phyloP scores from a whole-genome alignment of 1,140 invertebrate genomes.

The Cardiocondyla obscurior region DNA sequence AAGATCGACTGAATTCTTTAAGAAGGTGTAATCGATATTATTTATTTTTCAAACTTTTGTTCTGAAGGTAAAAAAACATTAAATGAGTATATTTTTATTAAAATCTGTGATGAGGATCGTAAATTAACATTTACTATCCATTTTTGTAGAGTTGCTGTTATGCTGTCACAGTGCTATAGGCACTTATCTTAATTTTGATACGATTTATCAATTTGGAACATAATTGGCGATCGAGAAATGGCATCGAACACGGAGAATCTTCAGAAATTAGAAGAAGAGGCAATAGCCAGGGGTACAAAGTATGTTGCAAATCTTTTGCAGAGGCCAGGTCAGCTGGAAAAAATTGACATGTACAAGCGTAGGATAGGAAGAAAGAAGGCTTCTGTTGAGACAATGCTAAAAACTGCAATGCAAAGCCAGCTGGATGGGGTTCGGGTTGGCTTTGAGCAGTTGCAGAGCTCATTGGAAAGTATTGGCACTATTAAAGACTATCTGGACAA shows the following conservation, averaged over 20 bases:
- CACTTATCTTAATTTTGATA: too few relatives aligned
- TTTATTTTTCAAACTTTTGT: too few relatives aligned
- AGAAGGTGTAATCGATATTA: too few relatives aligned
- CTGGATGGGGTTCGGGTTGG: slow-evolving; percentile 97
- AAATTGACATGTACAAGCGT: slow-evolving; percentile 95
- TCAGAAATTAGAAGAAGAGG: slow-evolving; percentile 91
- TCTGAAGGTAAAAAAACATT: too few relatives aligned
- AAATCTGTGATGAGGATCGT: too few relatives aligned
- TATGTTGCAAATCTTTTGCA: slow-evolving; percentile 97
- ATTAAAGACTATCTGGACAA: slow-evolving; percentile 87
- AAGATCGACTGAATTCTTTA: too few relatives aligned
- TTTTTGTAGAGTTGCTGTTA: not conserved
- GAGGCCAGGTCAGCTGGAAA: slow-evolving; percentile 97
- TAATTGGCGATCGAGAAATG: not conserved
- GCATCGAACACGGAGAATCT: slow-evolving; percentile 86
- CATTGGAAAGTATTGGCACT: slow-evolving; percentile 91
- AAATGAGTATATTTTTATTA: too few relatives aligned
- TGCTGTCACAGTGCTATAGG: too few relatives aligned
- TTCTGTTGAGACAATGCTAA: slow-evolving; percentile 98
- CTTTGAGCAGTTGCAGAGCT: slow-evolving; percentile 94
- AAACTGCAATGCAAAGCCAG: slow-evolving; percentile 99
- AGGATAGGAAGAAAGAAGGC: slow-evolving; percentile 93
- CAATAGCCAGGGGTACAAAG: slow-evolving; percentile 92
- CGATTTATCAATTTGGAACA: too few relatives aligned
- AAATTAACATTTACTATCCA: too few relatives aligned